Percentiles rank a stretch among this genome's conserved stretches.
Evolutionary conservation across 2,797 vertebrate species (phyloP).

Genomic region (Harpagifer antarcticus): DNA sequence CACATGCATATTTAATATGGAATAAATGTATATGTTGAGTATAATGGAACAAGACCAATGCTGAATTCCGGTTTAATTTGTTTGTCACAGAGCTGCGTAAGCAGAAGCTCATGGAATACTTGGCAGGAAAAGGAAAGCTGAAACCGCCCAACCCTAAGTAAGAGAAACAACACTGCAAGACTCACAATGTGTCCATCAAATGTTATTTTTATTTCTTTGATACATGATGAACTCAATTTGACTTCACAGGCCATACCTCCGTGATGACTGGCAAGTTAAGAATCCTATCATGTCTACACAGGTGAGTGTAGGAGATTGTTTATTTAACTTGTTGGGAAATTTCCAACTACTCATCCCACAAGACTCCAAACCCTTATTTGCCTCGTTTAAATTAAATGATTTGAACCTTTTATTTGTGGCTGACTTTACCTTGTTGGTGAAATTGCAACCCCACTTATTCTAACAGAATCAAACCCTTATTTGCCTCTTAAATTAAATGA

Average conservation of each 20-base stretch:
- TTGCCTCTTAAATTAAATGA: too few species aligned
- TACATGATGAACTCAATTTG: neutral
- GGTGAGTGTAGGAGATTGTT: conserved; percentile 26
- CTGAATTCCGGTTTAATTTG: conserved; percentile 3
- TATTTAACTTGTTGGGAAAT: neutral
- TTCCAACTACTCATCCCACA: neutral
- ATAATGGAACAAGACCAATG: neutral
- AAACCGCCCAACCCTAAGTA: conserved; percentile 82
- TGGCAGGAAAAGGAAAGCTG: conserved; percentile 81
- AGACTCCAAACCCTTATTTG: too few species aligned
- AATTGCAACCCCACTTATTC: too few species aligned
- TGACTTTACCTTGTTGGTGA: too few species aligned
- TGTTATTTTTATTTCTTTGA: neutral
- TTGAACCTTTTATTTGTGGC: too few species aligned
- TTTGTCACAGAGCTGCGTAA: conserved; percentile 82
- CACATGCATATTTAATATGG: neutral
- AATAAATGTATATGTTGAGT: neutral
- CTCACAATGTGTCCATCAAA: neutral
- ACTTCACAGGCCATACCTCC: conserved; percentile 51
- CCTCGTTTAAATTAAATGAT: too few species aligned
- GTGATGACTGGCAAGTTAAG: conserved; percentile 13
- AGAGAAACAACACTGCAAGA: conserved; percentile 41
- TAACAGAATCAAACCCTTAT: too few species aligned
- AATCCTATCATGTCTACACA: conserved; percentile 28
- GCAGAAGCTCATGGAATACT: conserved; percentile 82